Base-by-base conservation (phyloP, 2,797 vertebrate species). In the Myotis vivesi region DNA sequence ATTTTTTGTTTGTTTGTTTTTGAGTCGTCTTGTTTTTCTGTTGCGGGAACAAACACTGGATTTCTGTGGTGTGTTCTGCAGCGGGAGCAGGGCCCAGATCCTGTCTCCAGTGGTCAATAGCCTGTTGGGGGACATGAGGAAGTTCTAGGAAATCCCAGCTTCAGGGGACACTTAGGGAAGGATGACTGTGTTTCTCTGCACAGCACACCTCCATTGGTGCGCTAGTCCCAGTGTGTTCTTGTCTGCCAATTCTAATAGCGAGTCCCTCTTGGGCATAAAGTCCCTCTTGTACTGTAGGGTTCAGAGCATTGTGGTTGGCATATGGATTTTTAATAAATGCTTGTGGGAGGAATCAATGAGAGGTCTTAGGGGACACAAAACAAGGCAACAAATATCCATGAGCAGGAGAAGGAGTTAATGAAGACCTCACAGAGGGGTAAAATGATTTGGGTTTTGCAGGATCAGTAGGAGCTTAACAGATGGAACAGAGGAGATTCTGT, bases 181-280 rank as follows among this genome's bases (percentile, higher is more conserved):
- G 13, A 0, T 3, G 49, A 8, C 66, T 44, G 4, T 44, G 4
- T 33, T n/a, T 44, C 59, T 41, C 46, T 20, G 16, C 28, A 25
- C 19, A 22, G 62, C 23, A 6, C 22, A 4, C 23, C 11, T 22
- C 12, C 5, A 0, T 3, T 8, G 6, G 75, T 16, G 33, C 33
- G 20, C n/a, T 8, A 0, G 12, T 5, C 41, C 44, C 66, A 0
- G 3, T 0, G 16, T 36, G n/a, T 10, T 10, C 28, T 0, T 2
- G n/a, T 20, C 28, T 62, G 41, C 81, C 36, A 4, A 1, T 17
- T 69, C 41, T 38, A 0, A 17, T 0, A 23, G 15, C 0, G 5
- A 25, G 64, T 3, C 36, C 82, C 41, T 73, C 15, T 49, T 13
- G 44, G 46, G 16, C 20, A 0, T 0, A 9, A 30, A 20, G 23